Percentiles rank a stretch among this genome's conserved stretches.
Conservation (phyloP, 2,113 vertebrate species). For the Perca fluviatilis region DNA sequence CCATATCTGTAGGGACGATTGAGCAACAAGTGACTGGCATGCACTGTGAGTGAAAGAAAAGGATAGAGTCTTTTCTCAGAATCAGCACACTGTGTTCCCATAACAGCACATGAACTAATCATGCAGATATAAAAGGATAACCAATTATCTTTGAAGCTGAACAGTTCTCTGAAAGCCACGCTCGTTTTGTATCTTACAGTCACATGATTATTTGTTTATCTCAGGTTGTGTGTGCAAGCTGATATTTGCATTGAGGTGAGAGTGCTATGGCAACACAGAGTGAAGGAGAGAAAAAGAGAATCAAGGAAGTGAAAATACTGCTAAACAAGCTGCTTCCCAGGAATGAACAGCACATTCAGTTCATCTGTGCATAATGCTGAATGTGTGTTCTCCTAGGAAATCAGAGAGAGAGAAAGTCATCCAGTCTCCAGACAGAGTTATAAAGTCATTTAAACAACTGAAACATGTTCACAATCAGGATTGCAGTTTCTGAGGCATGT, state of each 20-base stretch:
- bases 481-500: not conserved
- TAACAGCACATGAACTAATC: no score
- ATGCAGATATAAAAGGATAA: not conserved
- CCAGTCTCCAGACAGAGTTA: no score
- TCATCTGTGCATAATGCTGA: not conserved
- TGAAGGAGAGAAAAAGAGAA: not conserved
- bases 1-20: constrained; percentile 17
- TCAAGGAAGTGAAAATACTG: not conserved
- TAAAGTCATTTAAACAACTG: no score
- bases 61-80: not conserved
- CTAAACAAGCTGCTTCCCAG: not conserved
- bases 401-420: not conserved
- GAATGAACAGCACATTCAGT: not conserved
- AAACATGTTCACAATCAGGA: no score
- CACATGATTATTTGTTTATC: not conserved
- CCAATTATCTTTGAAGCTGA: not conserved
- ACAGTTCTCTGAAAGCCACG: not conserved
- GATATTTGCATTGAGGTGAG: constrained; percentile 16
- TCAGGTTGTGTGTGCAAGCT: not conserved
- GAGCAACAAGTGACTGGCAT: constrained; percentile 21
- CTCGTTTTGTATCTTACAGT: not conserved
- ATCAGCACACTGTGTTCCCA: not conserved
- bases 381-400: not conserved
- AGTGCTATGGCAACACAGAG: not conserved
- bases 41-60: not conserved